Evolutionary conservation across 2,797 vertebrate genomes (phyloP).

Genomic region (Capromys pilorides): DNA sequence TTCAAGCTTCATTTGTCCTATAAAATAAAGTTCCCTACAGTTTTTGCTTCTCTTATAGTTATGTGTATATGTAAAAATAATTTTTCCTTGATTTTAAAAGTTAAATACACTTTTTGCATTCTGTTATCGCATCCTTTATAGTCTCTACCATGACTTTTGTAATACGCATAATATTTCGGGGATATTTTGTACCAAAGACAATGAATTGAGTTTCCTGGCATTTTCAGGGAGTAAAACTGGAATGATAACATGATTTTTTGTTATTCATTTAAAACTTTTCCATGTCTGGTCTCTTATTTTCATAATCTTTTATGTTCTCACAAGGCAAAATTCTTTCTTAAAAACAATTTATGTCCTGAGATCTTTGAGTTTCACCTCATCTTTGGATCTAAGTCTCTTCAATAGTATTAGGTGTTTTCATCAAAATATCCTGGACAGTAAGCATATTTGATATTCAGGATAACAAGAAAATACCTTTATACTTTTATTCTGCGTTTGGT

Average conservation of each 20-base stretch:
- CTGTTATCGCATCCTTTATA: background rate
- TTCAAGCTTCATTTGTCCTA: background rate
- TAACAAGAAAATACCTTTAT: background rate
- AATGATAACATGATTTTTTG: slow-evolving; percentile 1
- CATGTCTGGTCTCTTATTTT: background rate
- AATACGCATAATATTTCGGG: background rate
- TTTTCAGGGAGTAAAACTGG: background rate
- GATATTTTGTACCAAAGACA: background rate
- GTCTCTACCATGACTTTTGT: background rate
- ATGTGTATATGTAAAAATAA: background rate
- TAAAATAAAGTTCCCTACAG: background rate
- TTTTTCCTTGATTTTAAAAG: background rate
- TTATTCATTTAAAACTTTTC: background rate
- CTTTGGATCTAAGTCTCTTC: background rate
- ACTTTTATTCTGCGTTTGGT: background rate
- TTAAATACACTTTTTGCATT: background rate
- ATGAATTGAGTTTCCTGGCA: background rate
- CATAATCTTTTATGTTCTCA: background rate
- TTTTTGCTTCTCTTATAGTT: background rate
- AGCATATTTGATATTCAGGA: background rate
- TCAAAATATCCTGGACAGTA: background rate
- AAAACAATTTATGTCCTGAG: background rate
- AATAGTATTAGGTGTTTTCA: background rate
- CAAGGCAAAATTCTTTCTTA: background rate
- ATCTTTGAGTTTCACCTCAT: background rate